Evolutionary conservation across 2,888 invertebrate genomes (phyloP), one percentile per base, ranked within the genome.

Genomic region (Chloroclystis v-ata): DNA sequence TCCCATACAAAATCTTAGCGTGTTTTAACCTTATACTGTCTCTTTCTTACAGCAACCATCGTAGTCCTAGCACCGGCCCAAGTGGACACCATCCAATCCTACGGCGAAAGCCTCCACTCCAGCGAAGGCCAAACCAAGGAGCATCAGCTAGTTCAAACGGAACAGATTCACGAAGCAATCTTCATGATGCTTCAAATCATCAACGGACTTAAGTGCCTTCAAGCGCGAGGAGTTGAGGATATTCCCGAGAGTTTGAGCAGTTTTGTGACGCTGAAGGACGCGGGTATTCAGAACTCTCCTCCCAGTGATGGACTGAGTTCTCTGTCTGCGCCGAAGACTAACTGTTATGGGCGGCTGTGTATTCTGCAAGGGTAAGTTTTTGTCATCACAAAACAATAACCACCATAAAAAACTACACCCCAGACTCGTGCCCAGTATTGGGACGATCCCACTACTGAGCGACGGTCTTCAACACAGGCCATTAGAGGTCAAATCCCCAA

Each of bases 181-280:
- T 94, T 96, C 71, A 90, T 95, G 56, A 90, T 95, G 83, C 85
- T 95, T 43, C 96, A 96, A 66, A 82, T 95, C 49, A 92, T 95
- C 16, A 95, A 94, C 59, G 94, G 94, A 0, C 80, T 96, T 57
- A 95, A 95, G 72, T 93, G 92, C 66, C 84, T 96, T 14, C 95
- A 96, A 75, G 93, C 94, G 0, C 91, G 94, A 57, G 95, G 95
- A 1, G 92, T 94, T 14, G 95, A 96, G 68, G 95, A 95, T 62
- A 89, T 94, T 26, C 90, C 94, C 0, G 87, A 92, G 37, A 90
- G 91, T 53, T 75, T 95, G 47, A 91, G 91, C 25, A 93, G 93
- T 56, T 93, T 95, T 59, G 90, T 95, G 7, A 88, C 95, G 4
- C 89, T 93, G 57, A 91, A 91, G 65, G 95, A 91, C 29, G 56